Evolutionary conservation across 2,888 invertebrate genomes (phyloP), one percentile per base, ranked within the genome.

Genomic region (Stegana nigrithorax): DNA sequence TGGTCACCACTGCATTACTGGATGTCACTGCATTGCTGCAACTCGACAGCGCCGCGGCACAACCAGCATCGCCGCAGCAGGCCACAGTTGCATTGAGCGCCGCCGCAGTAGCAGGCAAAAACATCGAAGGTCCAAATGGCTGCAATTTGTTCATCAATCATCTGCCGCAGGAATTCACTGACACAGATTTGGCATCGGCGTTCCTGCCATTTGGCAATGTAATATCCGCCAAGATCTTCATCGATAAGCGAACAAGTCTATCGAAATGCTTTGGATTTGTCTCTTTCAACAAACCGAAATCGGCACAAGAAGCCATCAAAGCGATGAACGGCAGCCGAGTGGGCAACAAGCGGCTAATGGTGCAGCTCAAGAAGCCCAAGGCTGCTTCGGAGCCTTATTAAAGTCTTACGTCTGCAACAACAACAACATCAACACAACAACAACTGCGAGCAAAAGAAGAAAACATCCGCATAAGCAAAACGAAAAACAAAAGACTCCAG

Each of bases 181-280:
- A 99, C 88, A 92, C 93, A 70, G 98, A 99, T 88, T 90, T 99
- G 77, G 95, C 96, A 81, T 94, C 96, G 79, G 96, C 96, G 80
- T 99, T 99, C 89, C 89, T 95, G 85, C 97, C 98, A 66, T 99
- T 98, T 88, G 99, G 99, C 82, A 95, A 93, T 87, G 96, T 99
- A 83, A 92, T 99, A 85, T 98, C 98, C 75, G 97, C 98, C 80
- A 99, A 99, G 90, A 98, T 99, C 87, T 99, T 98, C 89, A 97
- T 99, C 87, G 99, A 99, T 89, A 98, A 98, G 88, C 96, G 96
- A 87, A 99, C 99, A 81, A 98, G 98, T 89, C 91, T 98, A 83
- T 98, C 98, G 84, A 99, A 99, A 89, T 99, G 99, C 89, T 99
- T 99, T 88, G 97, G 97, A 81, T 98, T 98, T 87, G 97, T 98